phyloP scores from a whole-genome alignment of 2,797 vertebrate genomes.

The Argya squamiceps region DNA sequence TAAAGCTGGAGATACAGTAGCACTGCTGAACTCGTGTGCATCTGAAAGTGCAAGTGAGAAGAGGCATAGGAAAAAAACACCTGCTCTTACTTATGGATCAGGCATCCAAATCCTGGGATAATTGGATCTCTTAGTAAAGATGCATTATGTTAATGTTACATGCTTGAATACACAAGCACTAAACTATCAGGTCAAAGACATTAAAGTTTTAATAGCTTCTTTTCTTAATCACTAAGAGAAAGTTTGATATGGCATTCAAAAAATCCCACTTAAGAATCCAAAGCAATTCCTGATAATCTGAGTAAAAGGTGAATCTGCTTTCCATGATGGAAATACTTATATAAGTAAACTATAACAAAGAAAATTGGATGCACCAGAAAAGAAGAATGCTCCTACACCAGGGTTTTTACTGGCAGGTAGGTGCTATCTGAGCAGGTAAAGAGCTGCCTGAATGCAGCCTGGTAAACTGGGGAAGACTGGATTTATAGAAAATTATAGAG shows the following conservation, averaged over 20 bases:
- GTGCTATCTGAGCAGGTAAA: neutral
- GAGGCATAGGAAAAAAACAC: constrained; percentile 22
- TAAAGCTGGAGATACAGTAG: constrained; percentile 25
- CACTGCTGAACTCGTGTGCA: neutral
- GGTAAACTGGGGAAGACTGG: neutral
- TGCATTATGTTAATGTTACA: neutral
- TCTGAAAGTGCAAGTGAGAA: constrained; percentile 37
- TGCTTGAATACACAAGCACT: neutral
- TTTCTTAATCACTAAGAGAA: neutral
- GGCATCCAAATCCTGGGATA: neutral
- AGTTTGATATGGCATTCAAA: neutral
- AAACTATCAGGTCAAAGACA: neutral
- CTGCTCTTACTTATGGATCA: constrained; percentile 21
- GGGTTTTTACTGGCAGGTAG: neutral
- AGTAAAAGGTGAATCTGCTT: neutral
- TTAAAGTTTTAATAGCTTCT: neutral
- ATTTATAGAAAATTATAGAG: neutral
- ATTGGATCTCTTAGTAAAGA: neutral
- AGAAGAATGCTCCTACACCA: neutral
- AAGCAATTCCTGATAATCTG: neutral
- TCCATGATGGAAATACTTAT: neutral
- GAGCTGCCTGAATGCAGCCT: neutral
- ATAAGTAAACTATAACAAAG: neutral
- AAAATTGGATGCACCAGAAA: neutral
- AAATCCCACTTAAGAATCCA: neutral